Evolutionary conservation across 2,797 vertebrate species (phyloP).

Genomic region (Ceyx erithaca): DNA sequence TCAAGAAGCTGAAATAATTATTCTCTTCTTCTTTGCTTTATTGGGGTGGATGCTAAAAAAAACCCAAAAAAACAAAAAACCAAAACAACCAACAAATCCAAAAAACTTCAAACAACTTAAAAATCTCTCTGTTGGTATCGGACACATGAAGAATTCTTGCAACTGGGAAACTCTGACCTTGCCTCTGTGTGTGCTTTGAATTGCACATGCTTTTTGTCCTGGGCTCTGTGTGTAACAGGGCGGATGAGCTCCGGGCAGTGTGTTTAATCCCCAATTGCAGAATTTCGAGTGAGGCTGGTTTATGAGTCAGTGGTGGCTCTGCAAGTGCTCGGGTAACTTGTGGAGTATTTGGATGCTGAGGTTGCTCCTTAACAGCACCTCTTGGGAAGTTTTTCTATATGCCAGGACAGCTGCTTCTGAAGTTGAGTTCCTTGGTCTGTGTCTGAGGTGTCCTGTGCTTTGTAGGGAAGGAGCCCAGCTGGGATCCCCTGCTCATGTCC

Average conservation of each 20-base stretch:
- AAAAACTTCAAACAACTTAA: no score
- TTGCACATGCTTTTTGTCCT: slow-evolving; percentile 17
- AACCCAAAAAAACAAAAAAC: no score
- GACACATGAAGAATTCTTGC: neutral
- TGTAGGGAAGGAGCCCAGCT: neutral
- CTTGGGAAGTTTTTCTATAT: neutral
- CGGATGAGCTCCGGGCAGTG: neutral
- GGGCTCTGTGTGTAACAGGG: neutral
- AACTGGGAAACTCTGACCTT: slow-evolving; percentile 33
- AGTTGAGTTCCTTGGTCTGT: neutral
- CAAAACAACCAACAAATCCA: no score
- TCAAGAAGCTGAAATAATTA: slow-evolving; percentile 23
- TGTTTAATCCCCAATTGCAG: neutral
- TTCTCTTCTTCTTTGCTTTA: neutral
- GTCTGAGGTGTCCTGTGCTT: neutral
- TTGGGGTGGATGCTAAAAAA: neutral
- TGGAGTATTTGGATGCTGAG: neutral
- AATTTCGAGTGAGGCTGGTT: neutral
- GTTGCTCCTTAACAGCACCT: neutral
- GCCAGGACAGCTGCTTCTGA: neutral
- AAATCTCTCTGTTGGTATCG: neutral
- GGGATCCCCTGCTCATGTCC: neutral
- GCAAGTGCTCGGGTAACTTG: neutral
- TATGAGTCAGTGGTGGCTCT: neutral
- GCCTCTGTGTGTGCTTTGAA: neutral